phyloP scores from a whole-genome alignment of 2,797 vertebrate species.

The Schizothorax lantsangensis region DNA sequence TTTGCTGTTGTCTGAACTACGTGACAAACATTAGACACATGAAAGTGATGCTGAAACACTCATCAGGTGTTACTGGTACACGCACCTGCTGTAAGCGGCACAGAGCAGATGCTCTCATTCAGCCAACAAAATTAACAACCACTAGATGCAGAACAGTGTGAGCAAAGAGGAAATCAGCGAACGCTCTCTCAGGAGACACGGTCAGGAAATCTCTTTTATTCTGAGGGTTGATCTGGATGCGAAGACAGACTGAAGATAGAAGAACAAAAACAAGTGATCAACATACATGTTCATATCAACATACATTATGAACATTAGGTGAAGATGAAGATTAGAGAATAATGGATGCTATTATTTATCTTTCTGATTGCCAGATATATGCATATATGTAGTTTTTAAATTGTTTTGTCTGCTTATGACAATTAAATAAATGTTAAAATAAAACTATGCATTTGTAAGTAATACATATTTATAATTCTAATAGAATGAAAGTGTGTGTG shows the following conservation, averaged over 20 bases:
- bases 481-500: background rate
- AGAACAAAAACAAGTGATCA: background rate
- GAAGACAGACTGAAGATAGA: constrained; percentile 86
- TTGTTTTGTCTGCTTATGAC: background rate
- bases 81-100: constrained; percentile 59
- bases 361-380: background rate
- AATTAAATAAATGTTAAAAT: background rate
- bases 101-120: constrained; percentile 63
- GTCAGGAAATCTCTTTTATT: constrained; percentile 96
- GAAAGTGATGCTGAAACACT: background rate
- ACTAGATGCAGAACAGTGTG: constrained; percentile 96
- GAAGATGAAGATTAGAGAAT: background rate
- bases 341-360: background rate
- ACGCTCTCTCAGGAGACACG: constrained; percentile 93
- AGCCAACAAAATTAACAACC: constrained; percentile 97
- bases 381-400: background rate
- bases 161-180: constrained; percentile 96
- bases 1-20: background rate
- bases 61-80: too few species aligned
- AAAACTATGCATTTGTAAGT: background rate
- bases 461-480: too few species aligned
- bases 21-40: too few species aligned
- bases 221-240: constrained; percentile 98
- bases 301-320: too few species aligned
- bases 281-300: background rate